Base-by-base conservation (phyloP, 2,888 invertebrate genomes). In the Erynnis tages region DNA sequence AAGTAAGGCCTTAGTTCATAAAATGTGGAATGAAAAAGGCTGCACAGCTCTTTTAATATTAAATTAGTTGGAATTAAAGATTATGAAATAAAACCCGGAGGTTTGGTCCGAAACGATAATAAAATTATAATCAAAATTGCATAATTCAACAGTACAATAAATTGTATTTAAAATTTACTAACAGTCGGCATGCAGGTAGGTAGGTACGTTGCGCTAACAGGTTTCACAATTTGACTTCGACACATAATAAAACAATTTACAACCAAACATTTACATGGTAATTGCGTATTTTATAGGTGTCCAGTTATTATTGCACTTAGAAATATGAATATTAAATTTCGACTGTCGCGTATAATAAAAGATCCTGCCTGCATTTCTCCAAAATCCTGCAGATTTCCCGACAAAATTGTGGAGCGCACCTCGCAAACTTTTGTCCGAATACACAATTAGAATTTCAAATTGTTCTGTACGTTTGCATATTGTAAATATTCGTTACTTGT, bases 361-460 rank as follows among this genome's bases (percentile, higher is more conserved):
- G 21, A 49, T 40, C 13, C 21, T 41, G 1, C 13, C 21, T 41
- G 1, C 38, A n/a, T 37, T 37, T 40, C 23, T 35, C 17, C 40
- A 32, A 30, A 49, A 49, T 49, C 30, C 23, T 41, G 40, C 32
- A 49, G 48, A 41, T 40, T 41, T 32, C 23, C 17, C 40, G 17
- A 49, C 40, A 32, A 34, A 49, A 49, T 49, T 49, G 40, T 41
- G 23, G 30, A 49, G 40, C 29, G 32, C 43, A 34, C 23, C 41
- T 25, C 32, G 11, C 27, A 40, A 48, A 49, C 49, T 49, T 49
- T 49, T 49, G 49, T 41, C 40, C 40, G 25, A 32, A 11, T 49
- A 25, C 40, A 34, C 40, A 49, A 41, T n/a, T 49, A 49, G 49
- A 41, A 49, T 49, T 41, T 49, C 48, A 40, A 48, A 48, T 48